phyloP scores from a whole-genome alignment of 2,888 invertebrate genomes.

The Orthosia gothica region DNA sequence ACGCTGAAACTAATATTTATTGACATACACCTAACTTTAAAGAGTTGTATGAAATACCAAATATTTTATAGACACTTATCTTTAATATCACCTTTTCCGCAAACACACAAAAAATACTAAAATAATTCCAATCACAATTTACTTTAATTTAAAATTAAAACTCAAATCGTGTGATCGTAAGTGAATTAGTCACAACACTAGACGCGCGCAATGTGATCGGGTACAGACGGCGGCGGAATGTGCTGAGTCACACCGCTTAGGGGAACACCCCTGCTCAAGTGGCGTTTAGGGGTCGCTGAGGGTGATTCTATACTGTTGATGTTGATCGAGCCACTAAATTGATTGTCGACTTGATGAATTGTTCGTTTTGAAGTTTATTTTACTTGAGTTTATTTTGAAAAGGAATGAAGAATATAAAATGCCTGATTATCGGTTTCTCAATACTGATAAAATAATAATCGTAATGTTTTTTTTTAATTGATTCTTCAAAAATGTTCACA shows the following conservation, averaged over 20 bases:
- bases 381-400: neutral
- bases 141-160: conserved; percentile 10
- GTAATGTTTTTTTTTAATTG: too few species aligned
- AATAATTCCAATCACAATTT: neutral
- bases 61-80: too few species aligned
- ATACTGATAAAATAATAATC: neutral
- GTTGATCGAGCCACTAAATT: conserved; percentile 54
- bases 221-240: conserved; percentile 79
- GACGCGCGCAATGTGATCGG: conserved; percentile 45
- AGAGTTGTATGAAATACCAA: too few species aligned
- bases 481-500: too few species aligned
- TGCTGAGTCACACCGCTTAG: conserved; percentile 76
- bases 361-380: conserved; percentile 26
- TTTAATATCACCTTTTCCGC: neutral
- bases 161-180: conserved; percentile 19
- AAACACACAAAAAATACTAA: neutral
- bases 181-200: conserved; percentile 66
- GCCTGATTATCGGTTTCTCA: neutral
- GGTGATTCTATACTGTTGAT: conserved; percentile 54
- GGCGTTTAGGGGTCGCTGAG: conserved; percentile 47
- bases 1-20: too few species aligned
- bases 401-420: neutral
- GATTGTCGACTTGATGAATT: conserved; percentile 55
- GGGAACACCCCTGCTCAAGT: conserved; percentile 65
- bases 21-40: neutral